phyloP scores from a whole-genome alignment of 2,888 invertebrate species.

The Pristionchus maxplancki region DNA sequence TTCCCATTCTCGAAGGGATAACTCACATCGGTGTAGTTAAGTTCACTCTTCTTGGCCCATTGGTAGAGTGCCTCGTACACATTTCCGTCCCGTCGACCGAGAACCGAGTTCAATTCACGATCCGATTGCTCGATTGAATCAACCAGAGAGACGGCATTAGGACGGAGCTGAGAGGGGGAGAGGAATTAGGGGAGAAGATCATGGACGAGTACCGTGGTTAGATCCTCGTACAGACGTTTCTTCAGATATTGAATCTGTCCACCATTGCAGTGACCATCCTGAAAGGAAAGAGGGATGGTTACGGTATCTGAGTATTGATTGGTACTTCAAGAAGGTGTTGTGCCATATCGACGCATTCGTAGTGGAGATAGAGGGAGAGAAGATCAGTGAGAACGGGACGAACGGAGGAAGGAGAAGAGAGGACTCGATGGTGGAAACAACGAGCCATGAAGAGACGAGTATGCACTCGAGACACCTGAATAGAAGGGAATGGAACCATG shows the following conservation, averaged over 20 bases:
- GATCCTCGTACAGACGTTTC: slow-evolving; percentile 68
- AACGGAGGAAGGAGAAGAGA: not conserved
- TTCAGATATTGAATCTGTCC: slow-evolving; percentile 66
- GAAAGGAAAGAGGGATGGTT: slow-evolving; percentile 23
- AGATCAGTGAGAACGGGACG: slow-evolving; percentile 24
- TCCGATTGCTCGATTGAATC: slow-evolving; percentile 88
- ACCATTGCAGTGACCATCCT: slow-evolving; percentile 66
- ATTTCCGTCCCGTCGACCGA: slow-evolving; percentile 79
- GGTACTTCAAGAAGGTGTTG: slow-evolving; percentile 43
- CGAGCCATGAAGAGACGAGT: slow-evolving; percentile 52
- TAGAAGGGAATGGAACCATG: too few species aligned
- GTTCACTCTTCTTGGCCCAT: slow-evolving; percentile 76
- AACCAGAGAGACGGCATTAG: slow-evolving; percentile 91
- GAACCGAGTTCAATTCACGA: slow-evolving; percentile 78
- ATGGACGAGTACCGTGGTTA: slow-evolving; percentile 78
- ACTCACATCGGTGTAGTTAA: slow-evolving; percentile 63
- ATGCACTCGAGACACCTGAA: slow-evolving; percentile 45
- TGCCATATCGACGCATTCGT: slow-evolving; percentile 49
- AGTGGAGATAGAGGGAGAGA: slow-evolving; percentile 49
- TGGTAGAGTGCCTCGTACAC: slow-evolving; percentile 77
- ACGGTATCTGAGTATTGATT: not conserved
- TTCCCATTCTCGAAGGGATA: not conserved
- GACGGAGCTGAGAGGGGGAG: slow-evolving; percentile 82
- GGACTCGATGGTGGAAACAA: slow-evolving; percentile 20
- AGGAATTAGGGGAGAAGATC: not conserved